Evolutionary conservation across 2,113 vertebrate genomes (phyloP), one percentile per base, ranked within the genome.

Genomic region (Trochalopteron elliotii): DNA sequence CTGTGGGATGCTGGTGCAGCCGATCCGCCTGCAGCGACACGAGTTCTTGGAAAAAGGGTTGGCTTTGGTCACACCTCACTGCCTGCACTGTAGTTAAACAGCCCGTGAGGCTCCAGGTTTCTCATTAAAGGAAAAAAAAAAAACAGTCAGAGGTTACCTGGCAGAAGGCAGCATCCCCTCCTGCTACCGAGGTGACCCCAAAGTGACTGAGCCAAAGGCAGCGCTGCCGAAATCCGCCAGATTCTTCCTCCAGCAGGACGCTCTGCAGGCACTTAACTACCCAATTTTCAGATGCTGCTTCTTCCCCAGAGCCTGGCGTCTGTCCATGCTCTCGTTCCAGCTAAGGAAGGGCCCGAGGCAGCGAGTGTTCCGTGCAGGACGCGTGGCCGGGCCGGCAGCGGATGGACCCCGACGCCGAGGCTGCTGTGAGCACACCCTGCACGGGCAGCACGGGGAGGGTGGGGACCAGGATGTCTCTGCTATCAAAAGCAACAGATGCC

Each of bases 241-340:
- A 11, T n/a, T 80, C 80, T 44, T 52, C 64, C 85, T 84, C 92
- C 96, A 95, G 93, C 93, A 22, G 88, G 92, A 57, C 49, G 5
- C 95, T 90, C 95, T 1, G 89, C 94, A 89, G 95, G 94, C 82
- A 39, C 76, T 85, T 91, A 95, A 83, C 87, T 94, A 90, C 52
- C 92, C 93, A 89, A 91, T 95, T 93, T 96, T 83, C 82, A 75
- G 94, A 70, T 33, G 87, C 96, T 87, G 95, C 65, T 37, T 55
- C 96, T 47, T 14, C 12, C 82, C 11, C 90, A 53, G 91, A 88
- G 90, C 92, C 88, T 94, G 94, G 96, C 95, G 12, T 4, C 27
- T 4, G 30, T 67, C 94, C 94, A 86, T 1, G 10, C 79, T 83
- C 90, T 37, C 19, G 14, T 55, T 63, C 87, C 93, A 91, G 94